Evolutionary conservation across 2,797 vertebrate species (phyloP).

Genomic region (Rallus crepitans): DNA sequence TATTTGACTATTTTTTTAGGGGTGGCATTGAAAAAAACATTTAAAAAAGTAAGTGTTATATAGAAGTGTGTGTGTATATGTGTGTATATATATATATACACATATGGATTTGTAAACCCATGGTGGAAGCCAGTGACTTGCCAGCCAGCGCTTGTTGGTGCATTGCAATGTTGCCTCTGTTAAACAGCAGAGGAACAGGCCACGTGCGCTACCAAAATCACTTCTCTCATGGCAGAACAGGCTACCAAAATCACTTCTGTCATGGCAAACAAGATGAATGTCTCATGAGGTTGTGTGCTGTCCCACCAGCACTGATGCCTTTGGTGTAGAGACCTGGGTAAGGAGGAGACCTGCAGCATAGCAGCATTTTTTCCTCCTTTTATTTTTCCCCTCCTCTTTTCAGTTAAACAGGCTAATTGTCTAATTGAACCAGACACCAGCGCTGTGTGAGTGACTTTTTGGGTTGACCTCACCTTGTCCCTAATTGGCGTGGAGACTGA

Average conservation of each 20-base stretch:
- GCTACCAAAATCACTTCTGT: not conserved
- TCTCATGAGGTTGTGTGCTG: accelerated
- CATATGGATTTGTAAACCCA: not conserved
- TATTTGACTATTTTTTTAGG: conserved; percentile 51
- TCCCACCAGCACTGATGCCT: not conserved
- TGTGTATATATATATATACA: too few relatives aligned
- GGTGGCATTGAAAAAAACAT: conserved; percentile 20
- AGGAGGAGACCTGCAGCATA: not conserved
- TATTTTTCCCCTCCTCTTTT: not conserved
- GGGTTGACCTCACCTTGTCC: conserved; percentile 20
- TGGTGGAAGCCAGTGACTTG: not conserved
- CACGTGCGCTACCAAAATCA: accelerated
- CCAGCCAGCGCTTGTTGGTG: not conserved
- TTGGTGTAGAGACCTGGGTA: accelerated
- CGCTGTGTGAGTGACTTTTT: not conserved
- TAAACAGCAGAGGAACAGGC: not conserved
- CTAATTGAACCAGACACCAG: not conserved
- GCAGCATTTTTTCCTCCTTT: accelerated
- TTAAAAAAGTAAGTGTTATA: too few relatives aligned
- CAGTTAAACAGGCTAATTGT: not conserved
- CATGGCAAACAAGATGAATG: accelerated
- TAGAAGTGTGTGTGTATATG: too few relatives aligned
- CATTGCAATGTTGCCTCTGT: not conserved
- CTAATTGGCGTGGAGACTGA: accelerated
- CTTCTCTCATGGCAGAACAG: too few relatives aligned